Evolutionary conservation across 2,888 invertebrate genomes (phyloP).

Genomic region (Thyatira batis): DNA sequence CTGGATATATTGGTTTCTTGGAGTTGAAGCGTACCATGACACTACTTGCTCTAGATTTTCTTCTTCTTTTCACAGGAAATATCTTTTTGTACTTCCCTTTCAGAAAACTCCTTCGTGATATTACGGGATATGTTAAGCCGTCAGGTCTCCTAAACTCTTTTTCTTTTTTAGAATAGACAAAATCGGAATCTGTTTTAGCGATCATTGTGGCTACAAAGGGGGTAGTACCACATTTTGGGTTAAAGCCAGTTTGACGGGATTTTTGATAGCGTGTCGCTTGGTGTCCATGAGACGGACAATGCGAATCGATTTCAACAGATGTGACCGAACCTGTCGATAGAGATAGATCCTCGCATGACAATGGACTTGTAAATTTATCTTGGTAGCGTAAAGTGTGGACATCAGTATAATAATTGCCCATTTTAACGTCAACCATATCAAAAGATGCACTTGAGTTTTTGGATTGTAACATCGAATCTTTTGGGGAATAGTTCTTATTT

Average conservation of each 20-base stretch:
- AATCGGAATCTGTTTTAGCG: slow-evolving; percentile 13
- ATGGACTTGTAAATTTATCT: slow-evolving; percentile 56
- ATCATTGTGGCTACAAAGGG: slow-evolving; percentile 45
- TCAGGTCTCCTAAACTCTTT: slow-evolving; percentile 17
- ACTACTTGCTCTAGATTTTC: slow-evolving; percentile 35
- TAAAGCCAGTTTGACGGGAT: slow-evolving; percentile 35
- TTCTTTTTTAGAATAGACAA: slow-evolving; percentile 2
- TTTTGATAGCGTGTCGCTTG: slow-evolving; percentile 14
- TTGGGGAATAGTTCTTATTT: slow-evolving; percentile 40
- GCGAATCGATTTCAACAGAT: slow-evolving; percentile 46
- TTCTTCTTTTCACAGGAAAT: slow-evolving; percentile 47
- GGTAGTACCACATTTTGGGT: slow-evolving; percentile 33
- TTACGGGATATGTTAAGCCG: slow-evolving; percentile 23
- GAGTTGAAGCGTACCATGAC: slow-evolving; percentile 12
- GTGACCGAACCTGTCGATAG: slow-evolving; percentile 43
- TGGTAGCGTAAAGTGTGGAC: slow-evolving; percentile 56
- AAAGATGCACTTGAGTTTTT: slow-evolving; percentile 54
- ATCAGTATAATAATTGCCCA: slow-evolving; percentile 44
- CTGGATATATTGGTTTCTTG: slow-evolving; percentile 1
- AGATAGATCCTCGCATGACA: slow-evolving; percentile 37
- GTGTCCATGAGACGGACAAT: slow-evolving; percentile 49
- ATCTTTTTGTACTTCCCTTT: slow-evolving; percentile 56
- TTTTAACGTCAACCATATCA: slow-evolving; percentile 42
- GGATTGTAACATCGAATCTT: slow-evolving; percentile 38
- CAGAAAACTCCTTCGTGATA: slow-evolving; percentile 44